Percentiles rank a stretch among this genome's conserved stretches.
phyloP scores from a whole-genome alignment of 2,113 vertebrate species.

The Pollachius pollachius region DNA sequence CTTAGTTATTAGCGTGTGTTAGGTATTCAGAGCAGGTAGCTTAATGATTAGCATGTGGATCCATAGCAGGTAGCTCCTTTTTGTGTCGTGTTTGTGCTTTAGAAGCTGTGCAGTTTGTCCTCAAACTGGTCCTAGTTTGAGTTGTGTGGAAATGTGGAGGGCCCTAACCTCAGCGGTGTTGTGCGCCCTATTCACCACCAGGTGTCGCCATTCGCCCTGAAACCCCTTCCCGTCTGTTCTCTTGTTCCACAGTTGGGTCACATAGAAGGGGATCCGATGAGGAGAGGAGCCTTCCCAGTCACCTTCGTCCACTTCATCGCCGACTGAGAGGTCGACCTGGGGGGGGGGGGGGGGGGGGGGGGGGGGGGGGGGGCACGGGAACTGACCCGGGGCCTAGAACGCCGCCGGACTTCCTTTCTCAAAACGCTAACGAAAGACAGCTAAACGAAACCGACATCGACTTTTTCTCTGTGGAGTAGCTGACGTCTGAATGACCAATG shows the following conservation, averaged over 20 bases:
- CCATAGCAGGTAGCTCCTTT: no score
- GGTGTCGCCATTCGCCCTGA: no score
- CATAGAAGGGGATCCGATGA: slow-evolving; percentile 91
- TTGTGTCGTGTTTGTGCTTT: no score
- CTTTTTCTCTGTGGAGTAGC: no score
- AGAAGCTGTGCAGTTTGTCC: no score
- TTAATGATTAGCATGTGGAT: no score
- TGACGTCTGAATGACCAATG: no score
- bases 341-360: slow-evolving; percentile 17
- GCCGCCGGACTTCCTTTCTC: not conserved
- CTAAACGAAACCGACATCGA: no score
- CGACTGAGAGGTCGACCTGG: slow-evolving; percentile 73
- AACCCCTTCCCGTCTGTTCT: slow-evolving; percentile 5
- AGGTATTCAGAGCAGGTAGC: no score
- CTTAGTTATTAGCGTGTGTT: no score
- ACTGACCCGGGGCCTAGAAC: slow-evolving; percentile 3
- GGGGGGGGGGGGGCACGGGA: not conserved
- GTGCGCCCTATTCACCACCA: no score
- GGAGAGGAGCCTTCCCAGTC: slow-evolving; percentile 93
- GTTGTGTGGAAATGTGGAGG: not conserved
- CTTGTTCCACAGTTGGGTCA: slow-evolving; percentile 85
- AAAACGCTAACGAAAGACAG: no score
- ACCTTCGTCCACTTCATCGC: slow-evolving; percentile 95
- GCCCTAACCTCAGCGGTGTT: not conserved
- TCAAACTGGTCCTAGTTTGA: not conserved